phyloP scores from a whole-genome alignment of 2,113 vertebrate genomes.

The Diglossa brunneiventris region DNA sequence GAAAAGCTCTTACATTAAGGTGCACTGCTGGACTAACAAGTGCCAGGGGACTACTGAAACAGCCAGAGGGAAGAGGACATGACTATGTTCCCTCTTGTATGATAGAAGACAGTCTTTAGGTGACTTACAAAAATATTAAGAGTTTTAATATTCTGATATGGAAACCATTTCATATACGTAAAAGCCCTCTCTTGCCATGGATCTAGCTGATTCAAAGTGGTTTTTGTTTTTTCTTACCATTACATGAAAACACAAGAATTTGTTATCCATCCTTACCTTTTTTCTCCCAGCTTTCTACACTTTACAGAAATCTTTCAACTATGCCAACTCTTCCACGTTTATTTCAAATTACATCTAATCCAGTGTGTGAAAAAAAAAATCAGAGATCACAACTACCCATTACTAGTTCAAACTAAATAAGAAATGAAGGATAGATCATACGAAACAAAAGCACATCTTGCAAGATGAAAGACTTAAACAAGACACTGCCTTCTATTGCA shows the following conservation, averaged over 20 bases:
- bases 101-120: neutral
- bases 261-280: neutral
- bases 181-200: neutral
- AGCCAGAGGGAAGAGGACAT: neutral
- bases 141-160: neutral
- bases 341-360: neutral
- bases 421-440: neutral
- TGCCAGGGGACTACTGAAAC: neutral
- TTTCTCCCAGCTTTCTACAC: neutral
- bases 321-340: neutral
- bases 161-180: accelerated
- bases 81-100: neutral
- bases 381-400: neutral
- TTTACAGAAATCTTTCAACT: neutral
- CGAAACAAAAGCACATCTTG: neutral
- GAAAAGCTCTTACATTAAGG: neutral
- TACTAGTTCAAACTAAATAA: neutral
- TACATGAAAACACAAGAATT: neutral
- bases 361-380: neutral
- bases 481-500: neutral
- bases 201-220: neutral
- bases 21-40: neutral
- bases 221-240: neutral
- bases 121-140: neutral
- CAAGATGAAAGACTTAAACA: neutral